Conservation (phyloP, 2,888 invertebrate species). For the Limnephilus marmoratus region DNA sequence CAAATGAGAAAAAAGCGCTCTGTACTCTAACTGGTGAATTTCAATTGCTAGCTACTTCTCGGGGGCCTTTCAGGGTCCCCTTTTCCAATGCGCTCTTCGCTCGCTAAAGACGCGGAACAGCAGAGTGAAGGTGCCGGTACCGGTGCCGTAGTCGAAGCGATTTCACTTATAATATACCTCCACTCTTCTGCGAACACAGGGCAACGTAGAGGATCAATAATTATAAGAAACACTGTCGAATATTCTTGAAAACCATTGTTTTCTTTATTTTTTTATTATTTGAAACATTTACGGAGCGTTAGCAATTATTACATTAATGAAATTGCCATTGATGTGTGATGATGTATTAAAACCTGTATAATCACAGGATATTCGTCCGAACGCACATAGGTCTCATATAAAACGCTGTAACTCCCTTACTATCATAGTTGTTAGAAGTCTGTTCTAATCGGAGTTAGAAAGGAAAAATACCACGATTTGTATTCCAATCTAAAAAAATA, state of each 20-base stretch:
- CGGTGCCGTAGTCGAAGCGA: background rate
- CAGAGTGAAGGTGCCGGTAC: background rate
- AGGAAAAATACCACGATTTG: too few species aligned
- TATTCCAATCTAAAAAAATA: too few species aligned
- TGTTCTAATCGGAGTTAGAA: too few species aligned
- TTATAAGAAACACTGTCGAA: background rate
- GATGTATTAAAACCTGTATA: too few species aligned
- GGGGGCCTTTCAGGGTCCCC: background rate
- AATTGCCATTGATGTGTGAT: too few species aligned
- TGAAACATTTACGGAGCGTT: too few species aligned
- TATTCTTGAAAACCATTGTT: background rate
- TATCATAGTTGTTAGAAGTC: too few species aligned
- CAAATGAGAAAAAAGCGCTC: background rate
- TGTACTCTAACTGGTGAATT: slow-evolving; percentile 19
- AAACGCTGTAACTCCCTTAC: too few species aligned
- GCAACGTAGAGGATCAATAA: background rate
- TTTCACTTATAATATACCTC: background rate
- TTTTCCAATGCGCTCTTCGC: slow-evolving; percentile 7
- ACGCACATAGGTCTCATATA: too few species aligned
- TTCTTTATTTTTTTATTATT: background rate
- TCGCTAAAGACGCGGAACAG: background rate
- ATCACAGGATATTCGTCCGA: too few species aligned
- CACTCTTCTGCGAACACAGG: background rate
- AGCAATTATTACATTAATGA: too few species aligned
- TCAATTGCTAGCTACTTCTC: slow-evolving; percentile 11